Percentiles rank a stretch among this genome's conserved stretches.
Conservation (phyloP, 2,888 invertebrate species). For the Hylaea fasciaria region DNA sequence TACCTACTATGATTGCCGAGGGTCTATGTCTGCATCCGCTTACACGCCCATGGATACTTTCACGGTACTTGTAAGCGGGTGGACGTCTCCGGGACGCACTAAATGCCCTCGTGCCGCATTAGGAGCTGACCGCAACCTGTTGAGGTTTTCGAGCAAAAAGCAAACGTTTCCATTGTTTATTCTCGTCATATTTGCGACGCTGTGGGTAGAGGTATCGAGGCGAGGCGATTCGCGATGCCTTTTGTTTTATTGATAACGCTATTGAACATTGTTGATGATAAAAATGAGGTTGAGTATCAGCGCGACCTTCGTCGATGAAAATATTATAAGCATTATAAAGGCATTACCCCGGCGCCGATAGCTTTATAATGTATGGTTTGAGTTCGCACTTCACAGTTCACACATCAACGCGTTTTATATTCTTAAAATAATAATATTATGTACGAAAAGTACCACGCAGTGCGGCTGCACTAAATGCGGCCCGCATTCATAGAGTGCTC, state of each 20-base stretch:
- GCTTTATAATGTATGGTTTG: conserved; percentile 22
- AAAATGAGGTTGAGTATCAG: conserved; percentile 57
- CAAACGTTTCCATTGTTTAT: conserved; percentile 47
- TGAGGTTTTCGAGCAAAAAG: conserved; percentile 50
- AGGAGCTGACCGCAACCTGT: conserved; percentile 51
- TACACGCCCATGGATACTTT: conserved; percentile 15
- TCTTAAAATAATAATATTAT: conserved; percentile 9
- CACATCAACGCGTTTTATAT: conserved; percentile 8
- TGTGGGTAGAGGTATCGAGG: conserved; percentile 6
- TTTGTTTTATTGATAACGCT: conserved; percentile 57
- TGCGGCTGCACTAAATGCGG: no score
- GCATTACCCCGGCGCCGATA: conserved; percentile 33
- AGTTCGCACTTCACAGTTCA: conserved; percentile 7
- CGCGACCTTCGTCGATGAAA: conserved; percentile 59
- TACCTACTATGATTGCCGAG: conserved; percentile 16
- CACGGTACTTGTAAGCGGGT: conserved; percentile 6
- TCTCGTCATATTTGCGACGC: conserved; percentile 36
- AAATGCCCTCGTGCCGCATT: conserved; percentile 33
- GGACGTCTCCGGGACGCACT: conserved; percentile 26
- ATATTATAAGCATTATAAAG: conserved; percentile 48
- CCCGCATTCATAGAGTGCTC: no score
- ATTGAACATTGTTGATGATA: conserved; percentile 55
- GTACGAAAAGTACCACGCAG: not conserved
- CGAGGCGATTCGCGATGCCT: conserved; percentile 42
- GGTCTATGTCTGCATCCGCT: conserved; percentile 21